phyloP scores from a whole-genome alignment of 2,888 invertebrate species.

The Mesorhabditis sp. region DNA sequence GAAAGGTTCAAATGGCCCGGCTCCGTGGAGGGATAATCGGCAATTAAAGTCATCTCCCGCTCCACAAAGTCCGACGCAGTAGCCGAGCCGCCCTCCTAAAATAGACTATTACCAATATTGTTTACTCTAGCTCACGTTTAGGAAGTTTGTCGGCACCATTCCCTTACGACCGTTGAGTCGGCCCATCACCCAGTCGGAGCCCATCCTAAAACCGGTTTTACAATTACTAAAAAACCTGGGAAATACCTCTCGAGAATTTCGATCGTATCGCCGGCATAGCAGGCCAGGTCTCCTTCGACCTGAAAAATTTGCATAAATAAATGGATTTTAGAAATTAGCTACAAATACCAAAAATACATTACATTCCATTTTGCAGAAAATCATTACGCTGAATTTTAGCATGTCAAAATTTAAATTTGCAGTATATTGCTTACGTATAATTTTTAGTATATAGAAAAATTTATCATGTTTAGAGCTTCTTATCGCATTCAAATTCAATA shows the following conservation, averaged over 20 bases:
- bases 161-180: slow-evolving; percentile 33
- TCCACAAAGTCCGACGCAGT: background rate
- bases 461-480: too few relatives aligned
- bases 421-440: too few relatives aligned
- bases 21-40: slow-evolving; percentile 35
- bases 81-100: too few relatives aligned
- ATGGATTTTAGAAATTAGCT: too few relatives aligned
- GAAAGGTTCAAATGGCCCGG: slow-evolving; percentile 37
- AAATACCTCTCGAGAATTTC: background rate
- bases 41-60: slow-evolving; percentile 18
- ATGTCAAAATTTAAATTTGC: too few relatives aligned
- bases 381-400: too few relatives aligned
- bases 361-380: too few relatives aligned
- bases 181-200: slow-evolving; percentile 36
- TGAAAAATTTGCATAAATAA: background rate
- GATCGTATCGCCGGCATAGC: background rate
- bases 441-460: too few relatives aligned
- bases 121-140: slow-evolving; percentile 9
- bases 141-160: slow-evolving; percentile 41
- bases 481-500: too few relatives aligned
- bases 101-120: too few relatives aligned
- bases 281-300: background rate
- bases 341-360: too few relatives aligned
- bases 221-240: background rate
- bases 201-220: slow-evolving; percentile 16